A percentile compares a stretch with the other conserved stretches of the same genome.
Conservation (phyloP, 2,888 invertebrate species). For the Frankliniella fusca region DNA sequence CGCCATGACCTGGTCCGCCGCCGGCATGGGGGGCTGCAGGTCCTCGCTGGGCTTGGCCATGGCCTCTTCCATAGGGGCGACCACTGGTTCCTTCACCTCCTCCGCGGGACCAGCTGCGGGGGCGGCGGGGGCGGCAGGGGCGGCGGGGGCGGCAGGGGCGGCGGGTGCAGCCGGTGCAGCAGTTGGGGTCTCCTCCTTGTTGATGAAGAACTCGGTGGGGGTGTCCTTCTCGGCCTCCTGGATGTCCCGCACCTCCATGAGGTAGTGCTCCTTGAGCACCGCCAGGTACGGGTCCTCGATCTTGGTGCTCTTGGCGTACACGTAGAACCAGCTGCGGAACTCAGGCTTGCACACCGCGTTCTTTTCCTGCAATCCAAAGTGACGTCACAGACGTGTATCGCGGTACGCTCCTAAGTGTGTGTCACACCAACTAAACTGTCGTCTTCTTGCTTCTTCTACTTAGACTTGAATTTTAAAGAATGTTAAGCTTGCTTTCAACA, state of each 20-base stretch:
- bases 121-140: constrained; percentile 47
- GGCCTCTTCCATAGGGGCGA: constrained; percentile 34
- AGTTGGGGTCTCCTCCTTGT: constrained; percentile 42
- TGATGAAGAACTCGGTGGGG: constrained; percentile 27
- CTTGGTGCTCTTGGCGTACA: constrained; percentile 59
- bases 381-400: too few species aligned
- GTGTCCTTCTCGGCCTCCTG: constrained; percentile 38
- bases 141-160: constrained; percentile 42
- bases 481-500: not conserved
- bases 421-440: too few species aligned
- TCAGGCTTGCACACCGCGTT: constrained; percentile 53
- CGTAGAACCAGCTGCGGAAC: constrained; percentile 63
- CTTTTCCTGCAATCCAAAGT: constrained; percentile 38
- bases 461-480: not conserved
- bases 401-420: too few species aligned
- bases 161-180: constrained; percentile 38
- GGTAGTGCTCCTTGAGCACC: constrained; percentile 56
- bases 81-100: not conserved
- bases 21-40: constrained; percentile 43
- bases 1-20: not conserved
- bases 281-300: constrained; percentile 58
- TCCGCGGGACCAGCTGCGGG: constrained; percentile 37
- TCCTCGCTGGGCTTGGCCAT: constrained; percentile 41
- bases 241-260: constrained; percentile 53
- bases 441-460: not conserved